These are phyloP conservation scores for Trachurus trachurus DNA, from an alignment of 2,797 vertebrate species.

Conservation along the genomic window DNA sequence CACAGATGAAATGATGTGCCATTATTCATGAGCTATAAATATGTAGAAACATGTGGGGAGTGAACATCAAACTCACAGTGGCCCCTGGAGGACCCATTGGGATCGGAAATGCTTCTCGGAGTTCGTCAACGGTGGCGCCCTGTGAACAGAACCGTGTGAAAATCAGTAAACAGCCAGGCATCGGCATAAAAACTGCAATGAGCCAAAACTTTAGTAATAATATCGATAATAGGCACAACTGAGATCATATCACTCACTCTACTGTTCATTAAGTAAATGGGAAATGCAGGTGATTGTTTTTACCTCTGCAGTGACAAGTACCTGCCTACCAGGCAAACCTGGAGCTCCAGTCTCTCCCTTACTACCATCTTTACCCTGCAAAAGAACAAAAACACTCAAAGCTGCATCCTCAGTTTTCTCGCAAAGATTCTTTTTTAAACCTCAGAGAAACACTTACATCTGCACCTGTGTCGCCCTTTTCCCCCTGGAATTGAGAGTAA, in stretches of 20 bases:
- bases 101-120: slow-evolving; percentile 82
- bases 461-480: slow-evolving; percentile 79
- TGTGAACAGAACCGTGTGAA: slow-evolving; percentile 48
- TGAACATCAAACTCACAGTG: slow-evolving; percentile 71
- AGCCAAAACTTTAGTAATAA: not conserved
- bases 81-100: slow-evolving; percentile 87
- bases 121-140: slow-evolving; percentile 80
- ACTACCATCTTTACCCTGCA: slow-evolving; percentile 83
- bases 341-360: slow-evolving; percentile 85
- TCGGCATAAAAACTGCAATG: not conserved
- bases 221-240: not conserved
- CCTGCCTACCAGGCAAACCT: slow-evolving; percentile 83
- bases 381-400: not conserved
- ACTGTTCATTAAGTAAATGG: not conserved
- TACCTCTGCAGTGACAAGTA: slow-evolving; percentile 84
- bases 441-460: slow-evolving; percentile 72
- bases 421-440: not conserved
- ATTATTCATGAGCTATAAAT: slow-evolving; percentile 40
- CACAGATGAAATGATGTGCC: slow-evolving; percentile 24
- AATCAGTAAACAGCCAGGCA: not conserved
- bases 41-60: slow-evolving; percentile 13
- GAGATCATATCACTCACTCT: not conserved
- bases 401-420: not conserved
- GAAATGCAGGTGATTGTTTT: slow-evolving; percentile 9
- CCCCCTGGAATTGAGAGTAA: slow-evolving; percentile 76